Conservation (phyloP, 2,797 vertebrate species). For the Dallia pectoralis region DNA sequence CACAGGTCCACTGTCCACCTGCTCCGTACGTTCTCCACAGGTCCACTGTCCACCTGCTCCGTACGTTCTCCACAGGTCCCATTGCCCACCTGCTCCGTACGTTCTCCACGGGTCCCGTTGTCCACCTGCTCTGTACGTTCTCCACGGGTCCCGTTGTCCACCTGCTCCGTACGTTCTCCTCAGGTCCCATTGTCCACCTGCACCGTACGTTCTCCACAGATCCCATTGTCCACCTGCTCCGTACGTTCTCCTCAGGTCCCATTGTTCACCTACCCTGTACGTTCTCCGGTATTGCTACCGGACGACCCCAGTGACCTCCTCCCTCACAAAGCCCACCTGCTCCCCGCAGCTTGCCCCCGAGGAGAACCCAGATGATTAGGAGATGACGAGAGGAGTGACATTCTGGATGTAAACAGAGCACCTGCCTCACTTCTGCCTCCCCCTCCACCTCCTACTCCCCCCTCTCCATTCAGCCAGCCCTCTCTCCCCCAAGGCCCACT, state of each 20-base stretch:
- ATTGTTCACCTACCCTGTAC: too few relatives aligned
- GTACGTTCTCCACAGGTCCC: background rate
- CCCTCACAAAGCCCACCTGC: conserved; percentile 75
- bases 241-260: too few relatives aligned
- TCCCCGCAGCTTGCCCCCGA: conserved; percentile 61
- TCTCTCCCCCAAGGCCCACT: conserved; percentile 82
- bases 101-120: too few relatives aligned
- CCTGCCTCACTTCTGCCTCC: conserved; percentile 62
- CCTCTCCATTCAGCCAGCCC: conserved; percentile 68
- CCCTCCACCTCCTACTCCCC: background rate
- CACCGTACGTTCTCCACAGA: background rate
- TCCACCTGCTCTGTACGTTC: too few relatives aligned
- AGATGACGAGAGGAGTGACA: conserved; percentile 52
- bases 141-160: background rate
- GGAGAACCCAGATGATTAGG: conserved; percentile 67
- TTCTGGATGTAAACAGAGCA: conserved; percentile 75
- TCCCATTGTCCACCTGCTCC: background rate
- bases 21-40: too few relatives aligned
- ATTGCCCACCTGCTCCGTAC: background rate
- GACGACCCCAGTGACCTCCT: background rate
- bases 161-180: background rate
- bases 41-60: too few relatives aligned
- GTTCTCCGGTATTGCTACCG: background rate
- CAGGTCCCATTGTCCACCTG: too few relatives aligned
- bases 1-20: too few relatives aligned